Evolutionary conservation across 2,888 invertebrate genomes (phyloP), one percentile per base, ranked within the genome.

Genomic region (Amblyjoppa fuscipennis): DNA sequence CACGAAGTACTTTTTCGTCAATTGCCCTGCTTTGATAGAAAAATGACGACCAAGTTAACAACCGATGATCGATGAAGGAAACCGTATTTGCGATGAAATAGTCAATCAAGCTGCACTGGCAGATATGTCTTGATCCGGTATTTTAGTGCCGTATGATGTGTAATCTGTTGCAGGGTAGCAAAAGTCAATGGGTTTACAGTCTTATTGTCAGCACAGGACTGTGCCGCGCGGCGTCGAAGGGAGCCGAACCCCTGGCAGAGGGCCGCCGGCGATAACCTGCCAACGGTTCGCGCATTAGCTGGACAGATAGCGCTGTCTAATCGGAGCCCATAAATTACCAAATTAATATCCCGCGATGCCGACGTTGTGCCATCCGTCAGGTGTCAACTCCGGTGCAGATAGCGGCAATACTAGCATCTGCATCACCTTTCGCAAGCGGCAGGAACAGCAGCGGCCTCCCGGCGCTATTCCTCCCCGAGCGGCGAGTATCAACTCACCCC

Each of bases 321-420:
- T 93, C 93, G 93, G 91, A 89, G 89, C 90, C 91, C 93, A 93
- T 94, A 94, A 94, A 94, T 93, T 93, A 93, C 91, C 93, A 93
- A 94, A 94, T 94, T 93, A 93, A 93, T 94, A 94, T 93, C 92
- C 92, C 91, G 91, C 91, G 91, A 91, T 92, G 91, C 91, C 91
- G 90, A 91, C 92, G 90, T 90, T 87, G 89, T 92, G 92, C 92
- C 92, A 94, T 94, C 93, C 93, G 93, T 93, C 94, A 94, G 92
- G 89, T 92, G 94, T 94, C 93, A 91, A 92, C 90, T 89, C 89
- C 86, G 90, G 89, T 90, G 91, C 89, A 92, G 93, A 93, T 92
- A 93, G 90, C 90, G 85, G 83, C 86, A 71, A 81, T 82, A 69
- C 75, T 41, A 76, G 49, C 76, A 51, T 77, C 74, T 68, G 51